Percentiles rank a stretch among this genome's conserved stretches.
These are phyloP conservation scores for Sebastes reedi DNA, from an alignment of 2,797 vertebrate species.

Conservation along the genomic window DNA sequence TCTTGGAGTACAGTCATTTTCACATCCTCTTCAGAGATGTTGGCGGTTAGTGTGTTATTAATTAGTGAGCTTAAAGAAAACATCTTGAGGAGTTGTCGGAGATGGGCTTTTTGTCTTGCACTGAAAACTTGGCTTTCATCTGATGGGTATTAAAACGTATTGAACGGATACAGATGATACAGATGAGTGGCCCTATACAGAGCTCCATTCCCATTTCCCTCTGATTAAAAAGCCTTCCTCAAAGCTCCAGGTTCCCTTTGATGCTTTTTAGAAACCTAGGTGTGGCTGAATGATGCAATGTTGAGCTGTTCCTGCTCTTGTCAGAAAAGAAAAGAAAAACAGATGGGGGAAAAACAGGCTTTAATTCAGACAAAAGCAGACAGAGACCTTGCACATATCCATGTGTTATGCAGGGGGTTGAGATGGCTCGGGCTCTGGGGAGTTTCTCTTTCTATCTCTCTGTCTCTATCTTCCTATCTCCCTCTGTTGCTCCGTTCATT, in stretches of 20 bases:
- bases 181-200: slow-evolving; percentile 36
- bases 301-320: slow-evolving; percentile 35
- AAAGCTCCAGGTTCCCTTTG: slow-evolving; percentile 56
- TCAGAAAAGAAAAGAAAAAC: slow-evolving; percentile 20
- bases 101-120: slow-evolving; percentile 36
- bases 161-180: slow-evolving; percentile 51
- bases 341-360: slow-evolving; percentile 29
- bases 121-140: slow-evolving; percentile 48
- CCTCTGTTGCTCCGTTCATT: slow-evolving; percentile 66
- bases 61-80: slow-evolving; percentile 37
- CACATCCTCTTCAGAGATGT: slow-evolving; percentile 22
- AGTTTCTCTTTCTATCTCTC: slow-evolving; percentile 32
- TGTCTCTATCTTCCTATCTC: slow-evolving; percentile 51
- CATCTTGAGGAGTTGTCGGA: background rate
- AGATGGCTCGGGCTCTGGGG: slow-evolving; percentile 25
- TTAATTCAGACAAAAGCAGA: slow-evolving; percentile 49
- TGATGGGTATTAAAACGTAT: slow-evolving; percentile 40
- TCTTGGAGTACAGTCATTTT: slow-evolving; percentile 24
- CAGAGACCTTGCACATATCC: slow-evolving; percentile 38
- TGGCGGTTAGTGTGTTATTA: slow-evolving; percentile 27
- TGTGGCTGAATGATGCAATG: slow-evolving; percentile 58
- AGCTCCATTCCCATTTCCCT: slow-evolving; percentile 38
- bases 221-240: slow-evolving; percentile 63
- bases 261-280: slow-evolving; percentile 49
- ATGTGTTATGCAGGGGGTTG: slow-evolving; percentile 1